These are phyloP conservation scores for Petromus typicus DNA, from an alignment of 2,113 vertebrate genomes.

Conservation along the genomic window DNA sequence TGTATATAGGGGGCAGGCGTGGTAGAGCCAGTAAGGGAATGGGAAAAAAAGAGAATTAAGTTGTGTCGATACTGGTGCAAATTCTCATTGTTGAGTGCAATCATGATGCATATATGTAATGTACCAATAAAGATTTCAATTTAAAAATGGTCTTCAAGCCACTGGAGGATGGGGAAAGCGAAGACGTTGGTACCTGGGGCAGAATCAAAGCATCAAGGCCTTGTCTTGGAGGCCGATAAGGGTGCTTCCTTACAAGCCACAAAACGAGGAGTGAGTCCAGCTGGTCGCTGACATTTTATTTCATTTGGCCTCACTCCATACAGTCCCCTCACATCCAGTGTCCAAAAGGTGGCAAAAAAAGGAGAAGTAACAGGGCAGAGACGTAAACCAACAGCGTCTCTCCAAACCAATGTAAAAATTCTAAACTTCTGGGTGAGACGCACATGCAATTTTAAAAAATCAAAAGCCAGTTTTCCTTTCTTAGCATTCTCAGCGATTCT, in stretches of 20 bases:
- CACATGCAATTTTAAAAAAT: slow-evolving; percentile 56
- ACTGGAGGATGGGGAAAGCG: neutral
- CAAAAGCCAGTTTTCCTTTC: slow-evolving; percentile 25
- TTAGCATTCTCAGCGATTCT: slow-evolving; percentile 59
- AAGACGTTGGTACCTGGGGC: neutral
- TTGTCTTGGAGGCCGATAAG: neutral
- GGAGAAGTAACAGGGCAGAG: neutral
- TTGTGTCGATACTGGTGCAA: no score
- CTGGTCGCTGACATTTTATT: neutral
- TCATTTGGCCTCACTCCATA: neutral
- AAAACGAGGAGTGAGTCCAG: neutral
- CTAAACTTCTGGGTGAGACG: slow-evolving; percentile 55
- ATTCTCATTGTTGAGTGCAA: no score
- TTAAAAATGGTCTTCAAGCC: neutral
- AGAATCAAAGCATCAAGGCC: neutral
- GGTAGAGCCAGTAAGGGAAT: no score
- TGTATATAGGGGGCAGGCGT: no score
- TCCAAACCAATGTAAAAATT: slow-evolving; percentile 69
- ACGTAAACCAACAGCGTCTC: slow-evolving; percentile 55
- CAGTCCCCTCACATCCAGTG: neutral
- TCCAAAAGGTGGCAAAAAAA: neutral
- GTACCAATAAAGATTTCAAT: no score
- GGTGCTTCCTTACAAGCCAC: neutral
- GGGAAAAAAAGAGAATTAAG: no score
- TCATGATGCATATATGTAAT: no score